Conservation (phyloP, 2,888 invertebrate species). For the Tiphia femorata region DNA sequence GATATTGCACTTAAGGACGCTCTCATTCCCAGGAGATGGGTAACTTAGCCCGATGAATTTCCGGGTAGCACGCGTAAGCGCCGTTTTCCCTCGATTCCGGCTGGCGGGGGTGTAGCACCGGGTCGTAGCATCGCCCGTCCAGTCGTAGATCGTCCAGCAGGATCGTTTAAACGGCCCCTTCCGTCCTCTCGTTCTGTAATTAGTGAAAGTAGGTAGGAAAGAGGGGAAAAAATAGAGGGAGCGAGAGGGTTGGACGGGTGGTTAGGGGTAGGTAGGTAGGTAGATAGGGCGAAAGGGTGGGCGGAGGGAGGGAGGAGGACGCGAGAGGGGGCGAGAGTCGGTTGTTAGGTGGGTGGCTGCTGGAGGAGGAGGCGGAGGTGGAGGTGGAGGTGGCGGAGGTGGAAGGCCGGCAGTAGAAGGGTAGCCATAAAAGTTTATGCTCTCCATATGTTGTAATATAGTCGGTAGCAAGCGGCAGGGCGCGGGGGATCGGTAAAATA, state of each 20-base stretch:
- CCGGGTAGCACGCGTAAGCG: constrained; percentile 13
- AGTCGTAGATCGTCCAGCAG: constrained; percentile 20
- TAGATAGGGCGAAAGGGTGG: constrained; percentile 14
- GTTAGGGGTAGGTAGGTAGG: constrained; percentile 13
- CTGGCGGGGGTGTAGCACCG: constrained; percentile 5
- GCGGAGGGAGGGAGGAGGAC: constrained; percentile 29
- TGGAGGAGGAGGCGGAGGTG: constrained; percentile 34
- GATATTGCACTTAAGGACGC: not conserved
- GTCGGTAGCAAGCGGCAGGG: constrained; percentile 62
- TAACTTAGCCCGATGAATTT: constrained; percentile 21
- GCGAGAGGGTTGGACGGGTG: too few relatives aligned
- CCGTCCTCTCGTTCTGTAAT: constrained; percentile 49
- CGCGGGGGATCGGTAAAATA: constrained; percentile 69
- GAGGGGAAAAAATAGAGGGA: constrained; percentile 22
- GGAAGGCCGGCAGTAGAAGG: constrained; percentile 59
- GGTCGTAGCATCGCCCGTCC: constrained; percentile 19
- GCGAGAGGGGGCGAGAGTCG: constrained; percentile 39
- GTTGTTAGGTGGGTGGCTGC: constrained; percentile 41
- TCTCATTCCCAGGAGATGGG: not conserved
- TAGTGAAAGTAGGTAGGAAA: constrained; percentile 54
- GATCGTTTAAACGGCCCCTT: constrained; percentile 36
- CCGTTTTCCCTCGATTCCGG: constrained; percentile 10
- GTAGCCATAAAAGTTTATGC: constrained; percentile 70
- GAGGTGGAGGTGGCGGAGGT: constrained; percentile 39
- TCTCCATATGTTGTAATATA: constrained; percentile 70